These are phyloP conservation scores for Myzus persicae DNA, from an alignment of 1,140 invertebrate genomes.

Conservation along the genomic window DNA sequence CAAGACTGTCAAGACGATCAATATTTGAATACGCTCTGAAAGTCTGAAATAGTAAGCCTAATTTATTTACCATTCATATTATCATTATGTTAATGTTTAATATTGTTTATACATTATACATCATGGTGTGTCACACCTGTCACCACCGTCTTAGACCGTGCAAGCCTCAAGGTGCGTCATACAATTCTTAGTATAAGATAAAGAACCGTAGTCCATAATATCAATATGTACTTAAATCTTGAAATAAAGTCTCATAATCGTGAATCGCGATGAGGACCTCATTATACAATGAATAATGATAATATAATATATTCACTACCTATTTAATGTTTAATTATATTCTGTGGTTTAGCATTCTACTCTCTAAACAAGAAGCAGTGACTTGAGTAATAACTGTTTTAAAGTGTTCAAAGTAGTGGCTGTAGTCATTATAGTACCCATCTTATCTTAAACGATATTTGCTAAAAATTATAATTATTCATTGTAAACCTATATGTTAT, in stretches of 20 bases:
- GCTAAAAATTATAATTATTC: neutral
- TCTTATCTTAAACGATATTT: neutral
- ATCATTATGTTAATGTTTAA: no score
- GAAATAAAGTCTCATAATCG: neutral
- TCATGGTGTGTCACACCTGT: no score
- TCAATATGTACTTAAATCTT: neutral
- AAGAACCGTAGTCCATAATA: no score
- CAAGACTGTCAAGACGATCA: no score
- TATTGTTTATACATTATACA: no score
- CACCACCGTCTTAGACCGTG: no score
- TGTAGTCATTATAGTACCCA: neutral
- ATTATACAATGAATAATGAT: neutral
- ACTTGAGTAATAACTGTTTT: no score
- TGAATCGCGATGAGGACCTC: neutral
- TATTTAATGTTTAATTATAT: neutral
- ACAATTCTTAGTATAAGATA: neutral
- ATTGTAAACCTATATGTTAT: neutral
- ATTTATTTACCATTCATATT: no score
- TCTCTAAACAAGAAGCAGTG: neutral
- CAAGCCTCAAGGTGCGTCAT: neutral
- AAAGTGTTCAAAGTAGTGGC: neutral
- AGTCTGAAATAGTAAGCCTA: no score
- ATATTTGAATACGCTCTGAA: no score
- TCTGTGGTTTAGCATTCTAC: neutral
- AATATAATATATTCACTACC: neutral